Evolutionary conservation across 2,113 vertebrate genomes (phyloP).

Genomic region (Ascaphus truei): DNA sequence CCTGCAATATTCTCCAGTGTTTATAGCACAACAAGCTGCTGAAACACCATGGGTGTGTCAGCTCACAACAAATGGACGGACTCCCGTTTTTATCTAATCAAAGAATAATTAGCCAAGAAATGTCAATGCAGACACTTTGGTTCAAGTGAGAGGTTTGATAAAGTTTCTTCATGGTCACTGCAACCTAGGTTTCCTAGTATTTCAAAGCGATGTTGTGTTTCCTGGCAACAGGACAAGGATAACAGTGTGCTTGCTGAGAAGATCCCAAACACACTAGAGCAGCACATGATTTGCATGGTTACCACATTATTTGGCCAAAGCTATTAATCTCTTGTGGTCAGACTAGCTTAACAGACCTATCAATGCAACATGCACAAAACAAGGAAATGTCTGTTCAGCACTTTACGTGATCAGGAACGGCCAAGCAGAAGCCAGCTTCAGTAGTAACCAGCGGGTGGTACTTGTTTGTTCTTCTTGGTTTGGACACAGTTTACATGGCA

Average conservation of each 20-base stretch:
- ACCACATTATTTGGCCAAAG: constrained; percentile 66
- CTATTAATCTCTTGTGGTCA: constrained; percentile 69
- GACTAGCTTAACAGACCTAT: constrained; percentile 60
- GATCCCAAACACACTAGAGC: constrained; percentile 63
- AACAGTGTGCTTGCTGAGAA: constrained; percentile 63
- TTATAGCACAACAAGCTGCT: background rate
- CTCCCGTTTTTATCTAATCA: background rate
- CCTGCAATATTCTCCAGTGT: background rate
- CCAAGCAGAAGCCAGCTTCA: constrained; percentile 42
- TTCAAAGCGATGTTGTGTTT: constrained; percentile 54
- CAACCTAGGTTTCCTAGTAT: constrained; percentile 51
- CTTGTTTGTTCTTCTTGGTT: constrained; percentile 38
- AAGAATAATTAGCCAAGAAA: background rate
- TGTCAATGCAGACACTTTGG: background rate
- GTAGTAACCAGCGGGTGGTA: constrained; percentile 41
- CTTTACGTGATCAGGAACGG: constrained; percentile 42
- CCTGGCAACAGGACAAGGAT: constrained; percentile 72
- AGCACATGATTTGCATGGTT: constrained; percentile 69
- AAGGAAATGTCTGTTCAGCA: constrained; percentile 62
- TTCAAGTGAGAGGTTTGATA: constrained; percentile 14
- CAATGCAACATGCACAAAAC: constrained; percentile 55
- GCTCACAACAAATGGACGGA: background rate
- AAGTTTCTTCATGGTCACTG: constrained; percentile 46
- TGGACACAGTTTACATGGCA: constrained; percentile 15
- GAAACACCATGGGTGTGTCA: background rate